A percentile compares a stretch with the other conserved stretches of the same genome.
These are phyloP conservation scores for Escarpia spicata DNA, from an alignment of 2,888 invertebrate species.

Conservation along the genomic window DNA sequence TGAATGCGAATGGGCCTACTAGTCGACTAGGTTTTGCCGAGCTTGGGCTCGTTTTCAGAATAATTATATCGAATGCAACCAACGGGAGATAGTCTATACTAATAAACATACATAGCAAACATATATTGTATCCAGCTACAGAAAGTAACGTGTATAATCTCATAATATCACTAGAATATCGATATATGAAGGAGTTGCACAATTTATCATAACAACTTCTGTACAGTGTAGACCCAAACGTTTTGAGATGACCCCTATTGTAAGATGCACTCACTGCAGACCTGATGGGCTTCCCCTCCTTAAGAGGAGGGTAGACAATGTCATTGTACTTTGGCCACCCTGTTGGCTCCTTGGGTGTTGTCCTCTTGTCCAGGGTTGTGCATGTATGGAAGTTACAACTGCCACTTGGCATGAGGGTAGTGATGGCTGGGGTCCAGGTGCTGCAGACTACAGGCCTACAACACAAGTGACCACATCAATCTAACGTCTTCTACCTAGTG, in stretches of 20 bases:
- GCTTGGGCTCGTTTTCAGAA: too few species aligned
- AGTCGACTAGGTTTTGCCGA: too few species aligned
- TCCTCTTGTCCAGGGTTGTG: neutral
- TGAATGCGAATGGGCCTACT: too few species aligned
- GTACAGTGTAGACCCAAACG: neutral
- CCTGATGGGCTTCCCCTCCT: conserved; percentile 77
- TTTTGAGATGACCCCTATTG: neutral
- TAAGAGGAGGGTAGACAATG: conserved; percentile 82
- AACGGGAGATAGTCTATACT: too few species aligned
- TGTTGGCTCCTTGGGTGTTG: conserved; percentile 37
- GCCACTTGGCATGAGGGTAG: neutral
- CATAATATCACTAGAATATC: too few species aligned
- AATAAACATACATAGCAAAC: too few species aligned
- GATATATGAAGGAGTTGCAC: too few species aligned
- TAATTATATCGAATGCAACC: too few species aligned
- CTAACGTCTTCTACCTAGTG: neutral
- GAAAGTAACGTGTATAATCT: too few species aligned
- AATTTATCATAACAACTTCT: too few species aligned
- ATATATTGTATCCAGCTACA: too few species aligned
- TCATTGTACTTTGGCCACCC: conserved; percentile 71
- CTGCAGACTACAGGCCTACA: neutral
- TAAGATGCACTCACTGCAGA: conserved; percentile 78
- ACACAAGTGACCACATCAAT: neutral
- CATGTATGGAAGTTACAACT: neutral
- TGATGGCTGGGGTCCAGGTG: neutral